Base-by-base conservation (phyloP, 2,797 vertebrate species). In the Gephyroberyx darwinii region DNA sequence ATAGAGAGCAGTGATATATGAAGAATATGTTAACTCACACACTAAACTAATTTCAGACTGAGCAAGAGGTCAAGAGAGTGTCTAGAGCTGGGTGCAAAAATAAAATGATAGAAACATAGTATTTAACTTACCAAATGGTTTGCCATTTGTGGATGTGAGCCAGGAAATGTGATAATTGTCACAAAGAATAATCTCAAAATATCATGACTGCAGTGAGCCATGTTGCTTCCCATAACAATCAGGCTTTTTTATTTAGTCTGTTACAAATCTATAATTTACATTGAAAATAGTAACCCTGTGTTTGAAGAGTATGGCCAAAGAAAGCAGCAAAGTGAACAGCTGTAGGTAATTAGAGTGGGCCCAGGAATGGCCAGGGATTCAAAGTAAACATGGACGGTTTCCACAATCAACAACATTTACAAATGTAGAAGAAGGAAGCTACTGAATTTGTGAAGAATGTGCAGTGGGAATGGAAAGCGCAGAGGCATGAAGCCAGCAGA, bases 381-480 rank as follows among this genome's bases (percentile, higher is more conserved):
- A 96, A 96, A 96, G 95, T 96, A 97, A 98, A 98, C 96, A 97
- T 96, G 97, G 95, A 96, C 90, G 92, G 93, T 91, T 96, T 97
- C 95, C 96, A 98, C 92, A 95, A 95, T 97, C 96, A 97, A 96
- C 96, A 97, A 94, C 94, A 95, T 96, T 96, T 96, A 96, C 95
- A 96, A 97, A 98, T 95, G 95, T 95, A 95, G 93, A 93, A 94
- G 94, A 95, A 96, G 96, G 96, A 96, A 96, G 97, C 97, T 98
- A 96, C 96, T 95, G 96, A 96, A 96, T 96, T 96, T 96, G 93
- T 96, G 95, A 97, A 97, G 96, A 96, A 96, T 95, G 95, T 95
- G 93, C 94, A 95, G 92, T 90, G 91, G 94, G 93, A 92, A 93
- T 94, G 94, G 94, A 95, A 96, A 94, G 89, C 90, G 87, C 93